Percentiles rank a stretch among this genome's conserved stretches.
Conservation (phyloP, 2,113 vertebrate genomes). For the Odocoileus hemionus region DNA sequence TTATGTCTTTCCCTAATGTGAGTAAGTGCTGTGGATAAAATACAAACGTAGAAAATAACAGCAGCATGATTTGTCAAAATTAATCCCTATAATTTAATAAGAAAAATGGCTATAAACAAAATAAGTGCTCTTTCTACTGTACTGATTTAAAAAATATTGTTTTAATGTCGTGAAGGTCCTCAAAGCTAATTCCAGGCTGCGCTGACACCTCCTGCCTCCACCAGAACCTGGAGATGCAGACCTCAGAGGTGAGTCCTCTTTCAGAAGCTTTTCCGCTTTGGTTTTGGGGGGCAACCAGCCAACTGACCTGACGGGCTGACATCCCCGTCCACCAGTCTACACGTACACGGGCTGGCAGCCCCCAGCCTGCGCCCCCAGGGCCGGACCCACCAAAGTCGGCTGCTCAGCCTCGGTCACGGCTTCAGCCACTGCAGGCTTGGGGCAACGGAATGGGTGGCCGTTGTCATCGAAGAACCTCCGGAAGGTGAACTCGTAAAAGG, state of each 20-base stretch:
- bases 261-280: background rate
- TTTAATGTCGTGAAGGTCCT: conserved; percentile 75
- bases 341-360: conserved; percentile 97
- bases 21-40: conserved; percentile 84
- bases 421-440: conserved; percentile 84
- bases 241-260: conserved; percentile 36
- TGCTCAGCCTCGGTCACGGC: background rate
- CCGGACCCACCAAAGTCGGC: conserved; percentile 47
- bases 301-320: background rate
- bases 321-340: conserved; percentile 49
- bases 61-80: conserved; percentile 86
- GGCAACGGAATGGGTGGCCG: conserved; percentile 94
- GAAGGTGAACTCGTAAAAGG: conserved; percentile 99
- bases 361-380: conserved; percentile 68
- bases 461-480: conserved; percentile 98
- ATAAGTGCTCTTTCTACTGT: conserved; percentile 85
- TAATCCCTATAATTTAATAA: conserved; percentile 84
- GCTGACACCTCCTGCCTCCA: conserved; percentile 55
- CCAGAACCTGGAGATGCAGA: conserved; percentile 61
- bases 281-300: conserved; percentile 45
- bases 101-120: conserved; percentile 84
- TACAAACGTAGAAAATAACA: conserved; percentile 83
- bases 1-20: conserved; percentile 78
- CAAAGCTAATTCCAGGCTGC: conserved; percentile 63
- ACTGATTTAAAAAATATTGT: conserved; percentile 77